phyloP scores from a whole-genome alignment of 2,113 vertebrate genomes.

The Petrocephalus zakoni region DNA sequence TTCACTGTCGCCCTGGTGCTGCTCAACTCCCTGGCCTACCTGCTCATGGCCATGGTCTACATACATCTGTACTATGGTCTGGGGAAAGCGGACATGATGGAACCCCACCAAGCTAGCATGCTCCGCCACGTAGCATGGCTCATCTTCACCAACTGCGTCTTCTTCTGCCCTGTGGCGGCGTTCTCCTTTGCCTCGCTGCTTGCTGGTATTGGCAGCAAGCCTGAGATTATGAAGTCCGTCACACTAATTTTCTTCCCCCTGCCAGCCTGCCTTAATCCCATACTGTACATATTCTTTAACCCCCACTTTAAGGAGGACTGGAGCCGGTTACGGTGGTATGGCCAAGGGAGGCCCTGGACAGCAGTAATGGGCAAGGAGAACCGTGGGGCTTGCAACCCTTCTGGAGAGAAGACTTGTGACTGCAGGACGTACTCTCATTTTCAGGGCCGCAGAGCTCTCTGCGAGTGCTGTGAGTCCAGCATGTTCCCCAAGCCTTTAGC shows the following conservation, averaged over 20 bases:
- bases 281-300: conserved; percentile 93
- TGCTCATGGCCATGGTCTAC: conserved; percentile 89
- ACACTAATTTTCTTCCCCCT: conserved; percentile 92
- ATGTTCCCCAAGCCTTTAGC: conserved; percentile 72
- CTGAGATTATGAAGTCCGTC: conserved; percentile 91
- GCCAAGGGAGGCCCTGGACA: conserved; percentile 36
- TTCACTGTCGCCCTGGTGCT: conserved; percentile 87
- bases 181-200: conserved; percentile 89
- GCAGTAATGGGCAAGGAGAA: conserved; percentile 54
- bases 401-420: conserved; percentile 46
- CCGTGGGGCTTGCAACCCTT: conserved; percentile 29
- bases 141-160: conserved; percentile 97
- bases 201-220: conserved; percentile 77
- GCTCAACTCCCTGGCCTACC: conserved; percentile 83
- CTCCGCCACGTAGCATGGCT: conserved; percentile 94
- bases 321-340: conserved; percentile 63
- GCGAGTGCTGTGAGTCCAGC: conserved; percentile 78
- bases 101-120: conserved; percentile 76
- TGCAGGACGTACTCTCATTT: conserved; percentile 75
- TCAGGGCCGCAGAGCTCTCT: conserved; percentile 65
- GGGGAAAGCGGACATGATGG: conserved; percentile 81
- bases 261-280: conserved; percentile 88
- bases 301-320: conserved; percentile 93
- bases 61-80: conserved; percentile 91
- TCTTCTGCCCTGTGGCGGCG: conserved; percentile 93